Conservation (phyloP, 2,797 vertebrate genomes). For the Trichosurus vulpecula region DNA sequence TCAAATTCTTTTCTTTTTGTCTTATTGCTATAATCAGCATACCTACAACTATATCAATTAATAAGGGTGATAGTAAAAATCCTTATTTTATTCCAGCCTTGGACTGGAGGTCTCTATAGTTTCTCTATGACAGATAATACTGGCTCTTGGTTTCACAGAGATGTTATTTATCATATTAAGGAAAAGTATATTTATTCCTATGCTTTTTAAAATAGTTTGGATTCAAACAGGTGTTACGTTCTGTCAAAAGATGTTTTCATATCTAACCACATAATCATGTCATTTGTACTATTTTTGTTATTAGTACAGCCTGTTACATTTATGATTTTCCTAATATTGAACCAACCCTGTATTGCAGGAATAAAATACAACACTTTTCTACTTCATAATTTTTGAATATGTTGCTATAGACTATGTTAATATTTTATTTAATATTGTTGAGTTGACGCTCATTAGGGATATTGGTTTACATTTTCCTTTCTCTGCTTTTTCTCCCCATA, state of each 20-base stretch:
- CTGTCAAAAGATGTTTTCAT: neutral
- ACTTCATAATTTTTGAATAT: neutral
- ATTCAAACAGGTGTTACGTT: neutral
- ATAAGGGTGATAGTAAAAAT: neutral
- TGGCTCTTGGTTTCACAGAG: neutral
- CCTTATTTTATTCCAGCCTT: neutral
- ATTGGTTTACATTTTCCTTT: neutral
- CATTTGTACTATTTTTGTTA: neutral
- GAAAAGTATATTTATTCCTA: neutral
- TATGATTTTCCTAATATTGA: neutral
- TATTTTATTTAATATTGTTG: neutral
- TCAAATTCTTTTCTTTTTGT: neutral
- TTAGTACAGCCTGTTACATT: neutral
- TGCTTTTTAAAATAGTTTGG: neutral
- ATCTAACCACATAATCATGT: neutral
- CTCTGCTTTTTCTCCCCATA: neutral
- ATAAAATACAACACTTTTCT: neutral
- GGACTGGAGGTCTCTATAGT: neutral
- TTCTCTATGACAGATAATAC: neutral
- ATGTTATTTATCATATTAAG: neutral
- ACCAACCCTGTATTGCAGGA: neutral
- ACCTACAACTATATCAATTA: neutral
- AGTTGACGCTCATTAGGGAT: neutral
- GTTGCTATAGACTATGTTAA: neutral
- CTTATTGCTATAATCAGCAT: neutral